Base-by-base conservation (phyloP, 2,113 vertebrate species). In the Macaca mulatta region DNA sequence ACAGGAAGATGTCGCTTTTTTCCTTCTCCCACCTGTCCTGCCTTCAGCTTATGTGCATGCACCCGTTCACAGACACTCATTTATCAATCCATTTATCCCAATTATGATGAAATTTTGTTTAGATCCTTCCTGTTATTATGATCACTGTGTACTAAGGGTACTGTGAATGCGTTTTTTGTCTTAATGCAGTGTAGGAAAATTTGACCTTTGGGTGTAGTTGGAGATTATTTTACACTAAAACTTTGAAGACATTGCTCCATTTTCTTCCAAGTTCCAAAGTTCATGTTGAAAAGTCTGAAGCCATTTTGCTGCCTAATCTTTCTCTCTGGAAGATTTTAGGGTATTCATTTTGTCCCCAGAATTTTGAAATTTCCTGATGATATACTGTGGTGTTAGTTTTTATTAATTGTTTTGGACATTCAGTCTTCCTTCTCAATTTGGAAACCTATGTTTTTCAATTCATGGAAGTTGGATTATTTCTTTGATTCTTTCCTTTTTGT, bases 181-280 rank as follows among this genome's bases (percentile, higher is more conserved):
- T 25, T 90, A 64, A 64, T 61, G 45, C 8, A 59, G 23, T 86
- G 79, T 48, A 94, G 75, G 72, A 79, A 77, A 79, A 30, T 70
- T 35, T 59, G 75, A 1, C 38, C 40, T 91, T 89, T 92, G 40
- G 4, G 5, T 86, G 10, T 84, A 80, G 30, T 45, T 95, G 67
- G 57, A 93, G 75, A 38, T 95, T 91, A 61, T 93, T 91, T 97
- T 70, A 70, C 4, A n/a, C 43, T 77, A 85, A 89, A 95, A 93
- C 20, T 59, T 93, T 91, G 74, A 96, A 95, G 69, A 67, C 32
- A 25, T 12, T 92, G 27, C 14, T 86, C 50, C 45, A 30, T 86
- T 79, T 95, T 87, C 43, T 69, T 30, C 43, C 17, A 87, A 13
- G 35, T 93, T 90, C 85, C 43, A 94, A 45, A 95, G 52, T 79